phyloP scores from a whole-genome alignment of 1,140 invertebrate species.

The Bombus sibiricus region DNA sequence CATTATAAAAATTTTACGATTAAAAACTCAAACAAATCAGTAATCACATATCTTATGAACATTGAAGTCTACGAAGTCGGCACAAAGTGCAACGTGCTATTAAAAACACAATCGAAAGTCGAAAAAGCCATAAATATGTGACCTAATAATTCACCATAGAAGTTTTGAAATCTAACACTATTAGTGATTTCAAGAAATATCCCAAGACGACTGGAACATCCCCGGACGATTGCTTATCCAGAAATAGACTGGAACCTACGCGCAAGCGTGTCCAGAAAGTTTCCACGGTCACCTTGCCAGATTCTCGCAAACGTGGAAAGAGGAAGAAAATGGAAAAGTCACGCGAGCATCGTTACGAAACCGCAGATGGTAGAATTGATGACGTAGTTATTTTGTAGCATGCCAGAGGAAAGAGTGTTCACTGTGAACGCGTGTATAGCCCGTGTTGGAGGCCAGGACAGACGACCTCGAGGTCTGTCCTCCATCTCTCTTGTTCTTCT shows the following conservation, averaged over 20 bases:
- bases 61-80: too few species aligned
- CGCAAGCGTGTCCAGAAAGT: background rate
- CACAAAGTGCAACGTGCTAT: too few species aligned
- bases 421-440: conserved; percentile 23
- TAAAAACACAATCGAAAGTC: too few species aligned
- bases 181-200: background rate
- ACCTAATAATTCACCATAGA: too few species aligned
- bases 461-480: conserved; percentile 54
- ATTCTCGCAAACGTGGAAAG: background rate
- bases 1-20: too few species aligned
- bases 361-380: conserved; percentile 51
- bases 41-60: too few species aligned
- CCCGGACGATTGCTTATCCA: background rate
- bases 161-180: background rate
- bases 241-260: background rate
- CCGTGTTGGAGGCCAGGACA: conserved; percentile 44
- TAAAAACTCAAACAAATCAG: too few species aligned
- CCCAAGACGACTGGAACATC: background rate
- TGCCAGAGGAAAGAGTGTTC: conserved; percentile 20
- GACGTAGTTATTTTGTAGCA: conserved; percentile 51
- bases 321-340: conserved; percentile 38
- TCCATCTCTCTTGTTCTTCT: conserved; percentile 38
- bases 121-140: too few species aligned
- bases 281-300: background rate
- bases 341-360: conserved; percentile 55